Evolutionary conservation across 23 tunicate genomes (phyloP).

Genomic region (Botrylloides violaceus): DNA sequence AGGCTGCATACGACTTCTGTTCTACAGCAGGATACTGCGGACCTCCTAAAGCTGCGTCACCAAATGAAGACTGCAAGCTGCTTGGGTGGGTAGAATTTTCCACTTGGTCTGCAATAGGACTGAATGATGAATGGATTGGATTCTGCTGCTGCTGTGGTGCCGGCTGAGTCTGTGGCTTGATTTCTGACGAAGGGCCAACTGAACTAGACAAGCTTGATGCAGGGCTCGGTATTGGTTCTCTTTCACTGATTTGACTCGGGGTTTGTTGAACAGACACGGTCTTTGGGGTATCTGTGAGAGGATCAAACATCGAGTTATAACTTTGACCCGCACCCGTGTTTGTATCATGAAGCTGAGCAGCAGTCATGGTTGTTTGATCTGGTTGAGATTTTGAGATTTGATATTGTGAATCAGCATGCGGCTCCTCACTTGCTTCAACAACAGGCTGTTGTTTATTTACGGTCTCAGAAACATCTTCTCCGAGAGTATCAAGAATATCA

Average conservation of each 20-base stretch:
- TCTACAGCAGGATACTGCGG: not conserved
- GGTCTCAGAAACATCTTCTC: not conserved
- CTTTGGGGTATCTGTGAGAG: conserved; percentile 19
- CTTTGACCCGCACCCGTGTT: not conserved
- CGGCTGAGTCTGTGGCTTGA: conserved; percentile 4
- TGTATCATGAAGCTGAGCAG: conserved; percentile 8
- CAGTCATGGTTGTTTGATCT: conserved; percentile 6
- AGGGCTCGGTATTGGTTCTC: conserved; percentile 33
- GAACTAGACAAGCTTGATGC: conserved; percentile 37
- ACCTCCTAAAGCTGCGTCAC: conserved; percentile 23
- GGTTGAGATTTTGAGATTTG: conserved; percentile 6
- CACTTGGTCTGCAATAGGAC: not conserved
- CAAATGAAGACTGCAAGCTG: conserved; percentile 21
- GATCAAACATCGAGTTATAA: conserved; percentile 45
- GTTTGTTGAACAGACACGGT: not conserved
- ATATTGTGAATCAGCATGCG: not conserved
- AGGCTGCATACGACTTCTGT: conserved; percentile 2
- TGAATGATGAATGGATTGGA: not conserved
- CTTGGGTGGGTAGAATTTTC: conserved; percentile 17
- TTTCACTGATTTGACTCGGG: conserved; percentile 7
- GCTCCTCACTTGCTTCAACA: not conserved
- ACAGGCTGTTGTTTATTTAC: not conserved
- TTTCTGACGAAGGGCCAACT: conserved; percentile 7
- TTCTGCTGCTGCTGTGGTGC: conserved; percentile 8
- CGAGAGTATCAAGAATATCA: conserved; percentile 41